Evolutionary conservation across 2,113 vertebrate species (phyloP), one percentile per base, ranked within the genome.

Genomic region (Diglossa brunneiventris): DNA sequence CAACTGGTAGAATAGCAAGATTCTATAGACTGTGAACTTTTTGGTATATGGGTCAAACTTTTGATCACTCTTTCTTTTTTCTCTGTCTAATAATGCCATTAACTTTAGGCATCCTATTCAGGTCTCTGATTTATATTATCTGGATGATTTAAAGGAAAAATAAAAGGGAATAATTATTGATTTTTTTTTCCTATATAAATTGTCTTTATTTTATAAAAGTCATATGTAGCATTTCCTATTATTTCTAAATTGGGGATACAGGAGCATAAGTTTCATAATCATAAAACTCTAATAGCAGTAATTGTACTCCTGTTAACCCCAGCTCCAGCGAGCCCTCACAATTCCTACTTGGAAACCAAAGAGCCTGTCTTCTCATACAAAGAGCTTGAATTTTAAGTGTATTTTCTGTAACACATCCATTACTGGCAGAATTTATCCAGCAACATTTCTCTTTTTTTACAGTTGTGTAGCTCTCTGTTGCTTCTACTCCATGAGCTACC

Each of bases 351-450:
- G 14, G 20, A 68, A 95, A 74, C 75, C 68, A 78, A 90, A 86
- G 63, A 90, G 13, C 75, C 55, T 90, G 79, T 93, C 61, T 91
- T 56, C 86, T 84, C 28, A 70, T 69, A 91, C 69, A 79, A 79
- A 92, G 72, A 91, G 52, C 70, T 46, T 81, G 90, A 92, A 90
- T 94, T 90, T 94, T 83, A 96, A 94, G 52, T 93, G 21, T 89
- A 64, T 95, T 90, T 96, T 86, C 82, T 81, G 67, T 92, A 85
- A 93, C 55, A 88, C 75, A 81, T 91, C 63, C 76, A 56, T 92
- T 96, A 92, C 85, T 92, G 75, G 70, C 75, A 73, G 84, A 91
- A 85, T 89, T 95, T 92, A 94, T 72, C 67, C 89, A 89, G 88
- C 64, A 81, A 90, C 35, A 23, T 83, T 85, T 76, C 24, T 39